phyloP scores from a whole-genome alignment of 2,888 invertebrate genomes.

The Agrotis ipsilon region DNA sequence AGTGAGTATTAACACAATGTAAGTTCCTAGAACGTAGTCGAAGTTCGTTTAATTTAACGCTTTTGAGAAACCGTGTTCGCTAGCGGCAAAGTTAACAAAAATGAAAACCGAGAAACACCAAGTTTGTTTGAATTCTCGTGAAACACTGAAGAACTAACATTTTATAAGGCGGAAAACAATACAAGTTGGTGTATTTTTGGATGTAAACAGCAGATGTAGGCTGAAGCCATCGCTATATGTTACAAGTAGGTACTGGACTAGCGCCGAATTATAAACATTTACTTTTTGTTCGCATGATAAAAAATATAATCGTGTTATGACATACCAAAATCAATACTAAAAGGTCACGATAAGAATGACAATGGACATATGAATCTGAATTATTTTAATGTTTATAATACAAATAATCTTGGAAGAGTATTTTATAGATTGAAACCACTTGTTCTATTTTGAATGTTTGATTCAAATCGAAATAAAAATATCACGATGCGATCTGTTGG shows the following conservation, averaged over 20 bases:
- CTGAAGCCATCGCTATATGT: slow-evolving; percentile 24
- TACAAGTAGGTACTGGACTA: slow-evolving; percentile 26
- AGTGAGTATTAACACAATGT: slow-evolving; percentile 9
- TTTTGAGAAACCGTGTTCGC: slow-evolving; percentile 23
- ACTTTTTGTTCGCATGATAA: slow-evolving; percentile 30
- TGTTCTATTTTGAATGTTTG: slow-evolving; percentile 5
- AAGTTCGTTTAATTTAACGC: not conserved
- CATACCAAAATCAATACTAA: slow-evolving; percentile 22
- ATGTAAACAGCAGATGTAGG: slow-evolving; percentile 50
- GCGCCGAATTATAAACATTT: slow-evolving; percentile 37
- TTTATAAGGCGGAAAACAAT: slow-evolving; percentile 43
- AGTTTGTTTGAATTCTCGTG: slow-evolving; percentile 28
- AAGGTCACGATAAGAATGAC: slow-evolving; percentile 23
- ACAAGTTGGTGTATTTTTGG: slow-evolving; percentile 53
- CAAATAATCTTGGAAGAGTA: not conserved
- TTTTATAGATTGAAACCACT: not conserved
- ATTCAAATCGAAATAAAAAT: slow-evolving; percentile 2
- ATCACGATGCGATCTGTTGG: not conserved
- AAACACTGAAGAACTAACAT: slow-evolving; percentile 32
- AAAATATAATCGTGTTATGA: slow-evolving; percentile 31
- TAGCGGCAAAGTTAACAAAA: slow-evolving; percentile 23
- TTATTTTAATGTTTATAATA: slow-evolving; percentile 2
- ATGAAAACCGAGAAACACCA: slow-evolving; percentile 16
- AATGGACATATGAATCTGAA: slow-evolving; percentile 9
- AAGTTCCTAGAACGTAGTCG: slow-evolving; percentile 14